phyloP scores from a whole-genome alignment of 2,797 vertebrate genomes.

The Cryptoblepharus egeriae region DNA sequence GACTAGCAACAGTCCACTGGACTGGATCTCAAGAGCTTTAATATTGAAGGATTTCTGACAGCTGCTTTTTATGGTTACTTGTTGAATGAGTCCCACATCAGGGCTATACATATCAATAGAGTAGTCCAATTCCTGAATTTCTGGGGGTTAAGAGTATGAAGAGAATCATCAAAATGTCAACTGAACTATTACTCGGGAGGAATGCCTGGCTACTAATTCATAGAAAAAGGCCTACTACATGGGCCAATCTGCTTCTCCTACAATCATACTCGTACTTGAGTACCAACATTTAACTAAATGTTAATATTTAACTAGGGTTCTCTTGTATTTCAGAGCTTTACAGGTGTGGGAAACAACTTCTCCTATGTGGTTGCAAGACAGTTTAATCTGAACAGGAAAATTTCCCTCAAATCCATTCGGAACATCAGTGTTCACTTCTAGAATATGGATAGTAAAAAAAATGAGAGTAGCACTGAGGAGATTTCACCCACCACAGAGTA shows the following conservation, averaged over 20 bases:
- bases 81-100: neutral
- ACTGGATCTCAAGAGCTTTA: neutral
- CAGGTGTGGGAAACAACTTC: too few relatives aligned
- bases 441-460: neutral
- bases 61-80: neutral
- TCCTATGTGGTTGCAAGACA: too few relatives aligned
- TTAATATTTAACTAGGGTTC: too few relatives aligned
- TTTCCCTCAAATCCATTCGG: neutral
- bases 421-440: neutral
- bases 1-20: neutral
- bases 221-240: neutral
- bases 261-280: too few relatives aligned
- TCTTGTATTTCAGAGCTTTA: too few relatives aligned
- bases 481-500: too few relatives aligned
- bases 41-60: too few relatives aligned
- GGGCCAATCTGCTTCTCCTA: neutral
- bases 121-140: neutral
- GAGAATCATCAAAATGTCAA: neutral
- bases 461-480: too few relatives aligned
- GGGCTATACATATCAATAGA: neutral
- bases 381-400: neutral
- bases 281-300: too few relatives aligned
- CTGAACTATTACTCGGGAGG: neutral
- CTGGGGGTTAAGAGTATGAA: accelerated
- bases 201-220: neutral